Evolutionary conservation across 2,888 invertebrate species (phyloP), one percentile per base, ranked within the genome.

Genomic region (Lymantria monacha): DNA sequence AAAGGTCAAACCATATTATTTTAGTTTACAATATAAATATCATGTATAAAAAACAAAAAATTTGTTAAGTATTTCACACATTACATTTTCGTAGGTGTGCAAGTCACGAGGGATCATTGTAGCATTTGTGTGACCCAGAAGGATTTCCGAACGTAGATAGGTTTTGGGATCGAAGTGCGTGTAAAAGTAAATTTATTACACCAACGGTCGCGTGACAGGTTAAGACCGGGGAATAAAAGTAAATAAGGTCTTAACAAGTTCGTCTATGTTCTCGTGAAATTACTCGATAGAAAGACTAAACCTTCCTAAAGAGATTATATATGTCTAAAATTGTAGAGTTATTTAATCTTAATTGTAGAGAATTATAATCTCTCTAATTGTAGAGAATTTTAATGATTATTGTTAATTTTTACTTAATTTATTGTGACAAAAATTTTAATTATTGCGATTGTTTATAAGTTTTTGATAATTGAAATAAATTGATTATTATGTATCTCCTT

Each of bases 171-270:
- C 49, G 58, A 49, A 56, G 54, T 52, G 62, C 48, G 65, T 55
- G 68, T 63, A 61, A 62, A 67, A 58, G 47, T 52, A 49, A 65
- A 74, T 76, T 73, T 74, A 71, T 72, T 55, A 48, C 48, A 46
- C 46, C 46, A 38, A 11, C 47, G 44, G 42, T 43, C 42, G 44
- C 44, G 44, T 44, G 40, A 43, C 44, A 46, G 57, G 42, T 51
- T 54, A 50, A 52, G 42, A 43, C 41, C n/a, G 30, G 47, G 42
- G 12, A 53, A 54, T 54, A 48, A 55, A 55, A 63, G 44, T 51
- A 55, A 67, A 59, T 56, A 56, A 49, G 45, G 44, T 46, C 51
- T 59, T 52, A 47, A 57, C 45, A 44, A 45, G 9, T 38, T 48
- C 46, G n/a, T 12, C 9, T 37, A 9, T 30, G 22, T 42, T 22